Percentiles rank a stretch among this genome's conserved stretches.
phyloP scores from a whole-genome alignment of 2,113 vertebrate genomes.

The Dasyprocta punctata region DNA sequence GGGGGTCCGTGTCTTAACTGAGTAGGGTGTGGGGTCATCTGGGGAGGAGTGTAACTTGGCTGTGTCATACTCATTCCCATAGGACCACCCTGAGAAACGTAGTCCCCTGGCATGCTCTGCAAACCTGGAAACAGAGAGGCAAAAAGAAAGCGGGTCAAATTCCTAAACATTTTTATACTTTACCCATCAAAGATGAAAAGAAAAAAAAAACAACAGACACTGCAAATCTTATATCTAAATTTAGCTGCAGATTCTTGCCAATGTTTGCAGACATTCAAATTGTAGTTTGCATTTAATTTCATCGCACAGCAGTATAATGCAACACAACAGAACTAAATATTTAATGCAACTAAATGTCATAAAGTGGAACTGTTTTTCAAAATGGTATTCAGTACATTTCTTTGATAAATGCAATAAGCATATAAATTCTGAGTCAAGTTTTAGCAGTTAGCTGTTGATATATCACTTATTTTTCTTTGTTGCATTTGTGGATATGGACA shows the following conservation, averaged over 20 bases:
- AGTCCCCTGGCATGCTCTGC: slow-evolving; percentile 98
- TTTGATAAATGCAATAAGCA: slow-evolving; percentile 86
- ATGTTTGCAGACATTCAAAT: slow-evolving; percentile 92
- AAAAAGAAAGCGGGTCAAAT: slow-evolving; percentile 87
- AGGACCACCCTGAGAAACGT: slow-evolving; percentile 98
- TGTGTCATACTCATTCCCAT: slow-evolving; percentile 99
- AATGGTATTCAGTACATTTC: slow-evolving; percentile 87
- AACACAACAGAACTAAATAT: slow-evolving; percentile 91
- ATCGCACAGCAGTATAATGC: slow-evolving; percentile 91
- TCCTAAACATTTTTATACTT: slow-evolving; percentile 86
- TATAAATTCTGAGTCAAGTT: slow-evolving; percentile 82
- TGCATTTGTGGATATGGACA: slow-evolving; percentile 81
- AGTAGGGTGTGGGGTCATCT: slow-evolving; percentile 94
- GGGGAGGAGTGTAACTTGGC: slow-evolving; percentile 94
- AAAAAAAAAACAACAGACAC: slow-evolving; percentile 90
- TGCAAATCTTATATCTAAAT: slow-evolving; percentile 91
- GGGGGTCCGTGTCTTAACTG: slow-evolving; percentile 94
- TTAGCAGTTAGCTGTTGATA: slow-evolving; percentile 86
- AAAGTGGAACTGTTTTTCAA: slow-evolving; percentile 89
- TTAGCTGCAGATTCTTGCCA: slow-evolving; percentile 91
- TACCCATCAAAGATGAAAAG: slow-evolving; percentile 88
- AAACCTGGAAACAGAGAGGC: slow-evolving; percentile 91
- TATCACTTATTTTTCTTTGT: slow-evolving; percentile 82
- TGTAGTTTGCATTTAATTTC: slow-evolving; percentile 92
- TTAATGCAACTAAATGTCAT: slow-evolving; percentile 89